Conservation (phyloP, 2,113 vertebrate genomes). For the Oreotrochilus melanogaster region DNA sequence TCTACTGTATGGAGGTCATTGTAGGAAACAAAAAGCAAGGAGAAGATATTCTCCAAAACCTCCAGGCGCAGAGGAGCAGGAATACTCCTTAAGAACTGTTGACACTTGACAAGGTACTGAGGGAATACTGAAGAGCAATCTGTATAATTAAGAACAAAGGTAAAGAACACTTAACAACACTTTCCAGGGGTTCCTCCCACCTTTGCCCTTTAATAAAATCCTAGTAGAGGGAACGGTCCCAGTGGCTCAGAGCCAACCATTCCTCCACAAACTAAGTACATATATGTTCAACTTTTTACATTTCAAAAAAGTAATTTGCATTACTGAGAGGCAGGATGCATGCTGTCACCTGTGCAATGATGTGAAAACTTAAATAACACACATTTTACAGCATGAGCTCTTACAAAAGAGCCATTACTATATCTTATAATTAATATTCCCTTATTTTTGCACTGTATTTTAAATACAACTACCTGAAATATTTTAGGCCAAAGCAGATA, state of each 20-base stretch:
- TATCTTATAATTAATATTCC: neutral
- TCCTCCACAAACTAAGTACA: neutral
- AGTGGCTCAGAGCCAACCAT: neutral
- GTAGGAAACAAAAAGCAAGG: slow-evolving; percentile 90
- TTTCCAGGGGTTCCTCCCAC: neutral
- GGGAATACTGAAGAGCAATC: slow-evolving; percentile 82
- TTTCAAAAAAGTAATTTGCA: neutral
- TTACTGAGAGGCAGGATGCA: neutral
- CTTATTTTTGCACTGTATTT: neutral
- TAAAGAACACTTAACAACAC: neutral
- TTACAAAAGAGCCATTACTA: neutral
- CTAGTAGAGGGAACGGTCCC: neutral
- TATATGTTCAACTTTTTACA: neutral
- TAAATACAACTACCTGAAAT: neutral
- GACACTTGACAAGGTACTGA: slow-evolving; percentile 87
- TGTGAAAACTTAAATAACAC: neutral
- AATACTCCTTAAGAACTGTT: slow-evolving; percentile 85
- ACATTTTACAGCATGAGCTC: neutral
- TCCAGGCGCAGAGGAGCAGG: slow-evolving; percentile 90
- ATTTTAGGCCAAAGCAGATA: neutral
- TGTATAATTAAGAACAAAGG: slow-evolving; percentile 60
- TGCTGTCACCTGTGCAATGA: neutral
- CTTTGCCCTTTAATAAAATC: neutral
- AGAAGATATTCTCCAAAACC: slow-evolving; percentile 97
- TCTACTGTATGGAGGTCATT: slow-evolving; percentile 81